Percentiles rank a stretch among this genome's conserved stretches.
These are phyloP conservation scores for Mugil cephalus DNA, from an alignment of 2,113 vertebrate species.

Conservation along the genomic window DNA sequence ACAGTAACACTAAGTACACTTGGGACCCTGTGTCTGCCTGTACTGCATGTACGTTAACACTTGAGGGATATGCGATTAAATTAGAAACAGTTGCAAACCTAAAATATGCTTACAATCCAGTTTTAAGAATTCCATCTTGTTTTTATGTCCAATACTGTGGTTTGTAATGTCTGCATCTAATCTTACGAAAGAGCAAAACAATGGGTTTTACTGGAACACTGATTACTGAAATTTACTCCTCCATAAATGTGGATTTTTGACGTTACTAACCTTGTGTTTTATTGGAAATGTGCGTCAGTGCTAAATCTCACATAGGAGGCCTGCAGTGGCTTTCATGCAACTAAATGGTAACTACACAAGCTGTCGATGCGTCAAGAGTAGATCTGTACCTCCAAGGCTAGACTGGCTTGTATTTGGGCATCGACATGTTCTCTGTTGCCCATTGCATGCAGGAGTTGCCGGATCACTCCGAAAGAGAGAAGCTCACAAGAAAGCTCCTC, in stretches of 20 bases:
- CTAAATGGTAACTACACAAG: not conserved
- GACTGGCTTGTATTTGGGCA: constrained; percentile 88
- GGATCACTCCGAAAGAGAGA: constrained; percentile 84
- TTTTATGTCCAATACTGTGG: not conserved
- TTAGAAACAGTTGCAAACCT: not conserved
- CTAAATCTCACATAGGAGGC: not conserved
- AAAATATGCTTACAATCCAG: not conserved
- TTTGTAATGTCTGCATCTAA: not conserved
- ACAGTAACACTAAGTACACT: not conserved
- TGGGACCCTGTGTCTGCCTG: not conserved
- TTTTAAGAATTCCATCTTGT: accelerated
- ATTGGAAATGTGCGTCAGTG: not conserved
- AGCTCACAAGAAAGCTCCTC: constrained; percentile 81
- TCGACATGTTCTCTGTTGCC: constrained; percentile 86
- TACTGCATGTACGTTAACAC: not conserved
- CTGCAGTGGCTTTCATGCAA: not conserved
- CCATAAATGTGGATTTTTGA: not conserved
- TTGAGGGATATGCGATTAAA: not conserved
- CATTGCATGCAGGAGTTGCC: constrained; percentile 83
- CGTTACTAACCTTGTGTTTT: not conserved
- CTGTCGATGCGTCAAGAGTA: no score
- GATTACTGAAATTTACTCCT: not conserved
- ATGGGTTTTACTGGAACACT: constrained; percentile 9
- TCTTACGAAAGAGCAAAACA: constrained; percentile 9
- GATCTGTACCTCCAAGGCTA: constrained; percentile 84